Evolutionary conservation across 2,888 invertebrate genomes (phyloP).

Genomic region (Blomia tropicalis): DNA sequence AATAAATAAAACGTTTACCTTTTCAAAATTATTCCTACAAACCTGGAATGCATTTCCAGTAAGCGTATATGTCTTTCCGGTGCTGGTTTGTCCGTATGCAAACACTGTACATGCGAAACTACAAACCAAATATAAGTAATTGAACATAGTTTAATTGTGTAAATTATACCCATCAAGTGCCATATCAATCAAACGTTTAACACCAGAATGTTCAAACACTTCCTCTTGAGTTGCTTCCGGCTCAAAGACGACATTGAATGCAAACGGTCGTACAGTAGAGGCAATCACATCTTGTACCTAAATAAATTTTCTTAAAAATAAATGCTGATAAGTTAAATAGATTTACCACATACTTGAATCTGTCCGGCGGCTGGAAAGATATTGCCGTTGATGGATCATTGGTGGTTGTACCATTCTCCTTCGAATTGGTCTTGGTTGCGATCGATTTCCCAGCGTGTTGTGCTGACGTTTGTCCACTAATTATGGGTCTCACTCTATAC

Average conservation of each 20-base stretch:
- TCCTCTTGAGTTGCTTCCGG: conserved; percentile 70
- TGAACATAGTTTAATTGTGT: background rate
- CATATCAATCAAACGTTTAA: conserved; percentile 79
- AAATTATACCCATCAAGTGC: conserved; percentile 56
- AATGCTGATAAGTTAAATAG: background rate
- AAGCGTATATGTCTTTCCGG: conserved; percentile 86
- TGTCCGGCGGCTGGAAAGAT: conserved; percentile 80
- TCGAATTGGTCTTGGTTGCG: background rate
- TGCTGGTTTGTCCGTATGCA: conserved; percentile 91
- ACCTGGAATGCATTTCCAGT: conserved; percentile 46
- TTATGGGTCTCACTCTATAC: conserved; percentile 20
- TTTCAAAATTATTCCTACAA: background rate
- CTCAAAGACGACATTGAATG: conserved; percentile 85
- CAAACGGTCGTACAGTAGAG: conserved; percentile 46
- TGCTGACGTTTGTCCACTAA: background rate
- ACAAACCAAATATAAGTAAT: background rate
- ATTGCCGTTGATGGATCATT: conserved; percentile 38
- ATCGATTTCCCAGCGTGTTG: background rate
- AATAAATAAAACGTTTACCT: background rate
- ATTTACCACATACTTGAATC: conserved; percentile 46
- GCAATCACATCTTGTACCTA: conserved; percentile 38
- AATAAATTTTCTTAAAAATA: background rate
- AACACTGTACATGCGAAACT: conserved; percentile 76
- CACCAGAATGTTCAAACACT: conserved; percentile 71
- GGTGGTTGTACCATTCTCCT: background rate